Evolutionary conservation across 2,797 vertebrate genomes (phyloP).

Genomic region (Pseudocheirus occidentalis): DNA sequence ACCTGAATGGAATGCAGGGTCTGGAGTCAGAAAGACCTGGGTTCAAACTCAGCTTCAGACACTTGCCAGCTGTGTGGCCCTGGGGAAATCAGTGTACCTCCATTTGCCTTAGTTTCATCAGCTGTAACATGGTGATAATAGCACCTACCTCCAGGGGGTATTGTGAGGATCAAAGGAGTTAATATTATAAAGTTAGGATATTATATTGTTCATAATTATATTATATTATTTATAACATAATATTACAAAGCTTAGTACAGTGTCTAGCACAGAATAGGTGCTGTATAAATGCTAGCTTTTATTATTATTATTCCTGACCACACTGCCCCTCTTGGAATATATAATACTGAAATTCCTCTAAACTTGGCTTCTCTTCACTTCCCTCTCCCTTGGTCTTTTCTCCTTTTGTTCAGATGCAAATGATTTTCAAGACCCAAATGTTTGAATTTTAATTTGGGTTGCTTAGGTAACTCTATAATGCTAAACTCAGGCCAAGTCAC

Average conservation of each 20-base stretch:
- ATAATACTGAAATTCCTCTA: not conserved
- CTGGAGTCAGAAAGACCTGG: not conserved
- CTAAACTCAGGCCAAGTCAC: not conserved
- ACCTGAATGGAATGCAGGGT: not conserved
- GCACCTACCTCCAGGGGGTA: not conserved
- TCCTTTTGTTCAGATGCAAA: conserved; percentile 9
- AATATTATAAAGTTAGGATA: not conserved
- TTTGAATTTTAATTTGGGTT: conserved; percentile 58
- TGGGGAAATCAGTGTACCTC: not conserved
- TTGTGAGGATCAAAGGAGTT: not conserved
- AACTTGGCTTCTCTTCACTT: not conserved
- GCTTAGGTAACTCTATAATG: conserved; percentile 67
- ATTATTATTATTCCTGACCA: not conserved
- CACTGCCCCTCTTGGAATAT: not conserved
- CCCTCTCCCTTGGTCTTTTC: not conserved
- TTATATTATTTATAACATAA: not conserved
- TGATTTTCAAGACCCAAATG: conserved; percentile 60
- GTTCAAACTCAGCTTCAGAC: not conserved
- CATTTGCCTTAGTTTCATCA: not conserved
- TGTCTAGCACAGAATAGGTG: not conserved
- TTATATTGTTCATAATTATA: no score
- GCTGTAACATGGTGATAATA: not conserved
- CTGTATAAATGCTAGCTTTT: not conserved
- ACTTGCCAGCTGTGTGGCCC: not conserved
- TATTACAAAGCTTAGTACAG: no score